Evolutionary conservation across 2,797 vertebrate species (phyloP).

Genomic region (Tragelaphus eurycerus): DNA sequence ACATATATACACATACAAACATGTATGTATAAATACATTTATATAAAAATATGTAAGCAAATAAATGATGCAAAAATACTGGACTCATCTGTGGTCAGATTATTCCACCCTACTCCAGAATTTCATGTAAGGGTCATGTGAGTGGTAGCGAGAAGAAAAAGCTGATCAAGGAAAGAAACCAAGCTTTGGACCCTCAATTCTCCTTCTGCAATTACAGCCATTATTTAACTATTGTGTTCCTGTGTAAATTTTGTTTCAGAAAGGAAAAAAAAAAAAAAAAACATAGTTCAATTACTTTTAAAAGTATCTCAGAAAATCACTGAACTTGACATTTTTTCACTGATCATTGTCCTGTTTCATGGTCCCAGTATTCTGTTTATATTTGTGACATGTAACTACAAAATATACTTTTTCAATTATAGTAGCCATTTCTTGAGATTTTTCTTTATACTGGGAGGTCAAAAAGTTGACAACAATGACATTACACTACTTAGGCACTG

Average conservation of each 20-base stretch:
- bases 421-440: neutral
- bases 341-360: neutral
- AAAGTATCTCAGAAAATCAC: conserved; percentile 28
- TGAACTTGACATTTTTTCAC: neutral
- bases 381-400: neutral
- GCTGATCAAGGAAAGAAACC: neutral
- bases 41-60: neutral
- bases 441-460: neutral
- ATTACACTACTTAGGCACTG: neutral
- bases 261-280: neutral
- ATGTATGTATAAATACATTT: neutral
- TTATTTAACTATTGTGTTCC: neutral
- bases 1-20: neutral
- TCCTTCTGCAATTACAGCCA: neutral
- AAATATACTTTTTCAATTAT: neutral
- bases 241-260: neutral
- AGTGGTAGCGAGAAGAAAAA: neutral
- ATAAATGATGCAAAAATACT: neutral
- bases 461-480: neutral
- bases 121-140: neutral
- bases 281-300: neutral
- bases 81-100: neutral
- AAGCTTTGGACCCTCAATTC: neutral
- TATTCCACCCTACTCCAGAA: neutral
- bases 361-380: neutral